Conservation (phyloP, 2,113 vertebrate genomes). For the Bubo bubo region DNA sequence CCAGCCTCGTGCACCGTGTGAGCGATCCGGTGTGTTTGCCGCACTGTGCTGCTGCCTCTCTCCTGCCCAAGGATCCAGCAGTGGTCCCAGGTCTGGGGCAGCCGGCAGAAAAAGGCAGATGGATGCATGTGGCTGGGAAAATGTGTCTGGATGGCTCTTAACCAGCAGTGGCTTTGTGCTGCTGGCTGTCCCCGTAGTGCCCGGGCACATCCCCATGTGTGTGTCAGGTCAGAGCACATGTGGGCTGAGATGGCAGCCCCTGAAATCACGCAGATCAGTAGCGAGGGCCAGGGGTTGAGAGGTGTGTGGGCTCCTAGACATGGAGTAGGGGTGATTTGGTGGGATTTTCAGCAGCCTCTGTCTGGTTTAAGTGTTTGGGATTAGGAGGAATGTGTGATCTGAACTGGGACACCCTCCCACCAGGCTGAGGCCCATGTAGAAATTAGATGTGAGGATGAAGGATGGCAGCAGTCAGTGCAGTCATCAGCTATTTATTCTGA, state of each 20-base stretch:
- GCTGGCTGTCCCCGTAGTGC: not conserved
- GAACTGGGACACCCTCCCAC: not conserved
- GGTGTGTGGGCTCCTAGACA: no score
- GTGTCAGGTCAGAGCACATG: not conserved
- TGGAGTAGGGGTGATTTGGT: not conserved
- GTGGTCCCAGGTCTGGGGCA: not conserved
- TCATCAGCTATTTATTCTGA: slow-evolving; percentile 30
- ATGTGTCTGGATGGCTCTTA: not conserved
- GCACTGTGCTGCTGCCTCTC: not conserved
- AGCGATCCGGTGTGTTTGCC: fast-evolving
- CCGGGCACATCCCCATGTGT: fast-evolving
- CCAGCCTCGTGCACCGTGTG: not conserved
- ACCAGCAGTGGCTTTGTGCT: not conserved
- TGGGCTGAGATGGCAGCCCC: not conserved
- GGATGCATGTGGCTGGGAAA: not conserved
- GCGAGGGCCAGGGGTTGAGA: not conserved
- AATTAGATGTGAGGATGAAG: not conserved
- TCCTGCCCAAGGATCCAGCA: not conserved
- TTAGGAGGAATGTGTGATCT: not conserved
- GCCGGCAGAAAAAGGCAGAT: not conserved
- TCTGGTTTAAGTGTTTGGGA: not conserved
- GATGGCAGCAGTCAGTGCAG: not conserved
- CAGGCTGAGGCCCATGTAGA: not conserved
- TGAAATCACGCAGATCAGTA: not conserved
- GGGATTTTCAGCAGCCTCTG: not conserved